phyloP scores from a whole-genome alignment of 2,113 vertebrate genomes.

The Caracal caracal region DNA sequence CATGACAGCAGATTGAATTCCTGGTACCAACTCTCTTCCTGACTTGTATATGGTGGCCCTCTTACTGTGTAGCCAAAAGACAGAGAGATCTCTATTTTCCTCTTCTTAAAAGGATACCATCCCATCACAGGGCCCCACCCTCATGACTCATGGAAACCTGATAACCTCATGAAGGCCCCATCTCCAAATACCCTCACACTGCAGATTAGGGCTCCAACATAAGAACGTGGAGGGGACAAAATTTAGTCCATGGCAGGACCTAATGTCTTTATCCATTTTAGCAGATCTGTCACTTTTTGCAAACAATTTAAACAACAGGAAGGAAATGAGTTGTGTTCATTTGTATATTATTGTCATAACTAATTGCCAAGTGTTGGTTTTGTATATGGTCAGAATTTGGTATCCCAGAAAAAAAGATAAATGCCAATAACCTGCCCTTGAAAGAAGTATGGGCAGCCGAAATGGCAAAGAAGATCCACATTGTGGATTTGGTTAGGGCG shows the following conservation, averaged over 20 bases:
- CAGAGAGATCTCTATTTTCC: neutral
- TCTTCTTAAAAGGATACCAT: neutral
- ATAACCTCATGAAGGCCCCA: neutral
- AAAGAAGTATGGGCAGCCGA: neutral
- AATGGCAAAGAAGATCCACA: neutral
- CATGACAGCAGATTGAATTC: neutral
- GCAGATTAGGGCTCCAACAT: neutral
- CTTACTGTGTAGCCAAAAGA: neutral
- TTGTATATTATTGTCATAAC: neutral
- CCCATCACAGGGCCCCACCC: too few relatives aligned
- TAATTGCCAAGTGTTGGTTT: neutral
- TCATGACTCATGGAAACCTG: neutral
- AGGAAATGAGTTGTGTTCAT: neutral
- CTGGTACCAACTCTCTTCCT: neutral
- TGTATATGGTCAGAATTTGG: neutral
- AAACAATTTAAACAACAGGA: neutral
- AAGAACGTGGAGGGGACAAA: neutral
- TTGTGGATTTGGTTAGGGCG: neutral
- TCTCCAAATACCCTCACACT: neutral
- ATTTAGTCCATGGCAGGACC: neutral
- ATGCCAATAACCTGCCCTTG: neutral
- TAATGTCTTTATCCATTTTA: neutral
- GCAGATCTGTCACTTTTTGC: neutral
- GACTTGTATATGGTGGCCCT: fast-evolving
- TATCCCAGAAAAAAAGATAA: neutral